Conservation (phyloP, 2,113 vertebrate species). For the Pyxicephalus adspersus region DNA sequence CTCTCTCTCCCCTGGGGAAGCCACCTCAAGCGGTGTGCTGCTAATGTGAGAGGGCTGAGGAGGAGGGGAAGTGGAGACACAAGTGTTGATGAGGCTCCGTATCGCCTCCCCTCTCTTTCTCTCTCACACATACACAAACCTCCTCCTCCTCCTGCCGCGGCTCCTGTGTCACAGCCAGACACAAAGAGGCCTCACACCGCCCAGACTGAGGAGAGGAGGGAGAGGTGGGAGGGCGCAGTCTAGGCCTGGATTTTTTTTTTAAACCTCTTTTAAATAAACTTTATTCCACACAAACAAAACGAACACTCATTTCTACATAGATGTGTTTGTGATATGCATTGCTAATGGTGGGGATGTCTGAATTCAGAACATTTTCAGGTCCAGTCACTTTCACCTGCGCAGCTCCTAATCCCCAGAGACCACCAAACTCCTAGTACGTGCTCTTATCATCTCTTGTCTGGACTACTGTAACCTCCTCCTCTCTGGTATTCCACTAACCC, state of each 20-base stretch:
- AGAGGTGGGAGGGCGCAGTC: not conserved
- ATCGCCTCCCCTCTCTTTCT: slow-evolving; percentile 38
- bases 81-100: slow-evolving; percentile 44
- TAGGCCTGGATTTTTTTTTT: slow-evolving; percentile 20
- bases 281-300: slow-evolving; percentile 27
- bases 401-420: no score
- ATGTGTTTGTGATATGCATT: no score
- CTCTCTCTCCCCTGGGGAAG: slow-evolving; percentile 41
- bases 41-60: slow-evolving; percentile 38
- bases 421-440: no score
- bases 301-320: not conserved
- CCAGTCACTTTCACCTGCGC: no score
- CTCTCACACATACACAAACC: slow-evolving; percentile 45
- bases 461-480: no score
- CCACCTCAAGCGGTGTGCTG: slow-evolving; percentile 38
- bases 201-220: slow-evolving; percentile 36
- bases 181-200: slow-evolving; percentile 55
- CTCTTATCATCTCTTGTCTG: no score
- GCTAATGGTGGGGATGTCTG: no score
- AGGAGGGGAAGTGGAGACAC: slow-evolving; percentile 36
- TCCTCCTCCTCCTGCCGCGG: slow-evolving; percentile 21
- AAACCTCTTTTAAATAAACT: slow-evolving; percentile 11
- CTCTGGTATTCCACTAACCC: no score
- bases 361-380: no score
- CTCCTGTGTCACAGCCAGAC: slow-evolving; percentile 56